Evolutionary conservation across 2,797 vertebrate species (phyloP).

Genomic region (Alcedo quadribrachys): DNA sequence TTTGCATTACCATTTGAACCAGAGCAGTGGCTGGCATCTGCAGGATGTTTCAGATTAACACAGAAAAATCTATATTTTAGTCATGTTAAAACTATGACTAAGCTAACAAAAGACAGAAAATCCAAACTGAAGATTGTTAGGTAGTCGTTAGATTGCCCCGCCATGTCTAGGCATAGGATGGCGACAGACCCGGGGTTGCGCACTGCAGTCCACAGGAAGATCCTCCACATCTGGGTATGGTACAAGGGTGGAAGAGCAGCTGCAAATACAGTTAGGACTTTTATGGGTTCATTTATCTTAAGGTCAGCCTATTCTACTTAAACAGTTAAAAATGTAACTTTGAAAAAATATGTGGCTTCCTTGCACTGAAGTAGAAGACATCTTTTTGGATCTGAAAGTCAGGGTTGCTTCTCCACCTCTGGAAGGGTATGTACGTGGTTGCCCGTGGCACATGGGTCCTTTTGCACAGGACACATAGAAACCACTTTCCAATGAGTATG

Average conservation of each 20-base stretch:
- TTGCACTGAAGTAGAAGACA: background rate
- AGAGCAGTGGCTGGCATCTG: constrained; percentile 41
- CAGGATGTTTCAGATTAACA: background rate
- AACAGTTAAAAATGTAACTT: background rate
- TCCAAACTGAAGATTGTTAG: constrained; percentile 28
- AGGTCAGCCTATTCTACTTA: background rate
- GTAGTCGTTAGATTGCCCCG: constrained; percentile 38
- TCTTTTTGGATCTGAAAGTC: background rate
- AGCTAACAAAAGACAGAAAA: constrained; percentile 55
- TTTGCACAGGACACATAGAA: background rate
- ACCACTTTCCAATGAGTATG: background rate
- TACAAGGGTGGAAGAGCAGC: background rate
- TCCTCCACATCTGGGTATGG: background rate
- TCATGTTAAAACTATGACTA: constrained; percentile 56
- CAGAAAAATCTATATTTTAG: constrained; percentile 48
- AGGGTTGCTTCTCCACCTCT: background rate
- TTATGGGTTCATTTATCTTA: background rate
- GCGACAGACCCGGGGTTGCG: accelerated
- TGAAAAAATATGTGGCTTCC: accelerated
- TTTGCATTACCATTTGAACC: constrained; percentile 67
- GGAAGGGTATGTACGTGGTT: accelerated
- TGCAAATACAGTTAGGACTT: background rate
- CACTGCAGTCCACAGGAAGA: accelerated
- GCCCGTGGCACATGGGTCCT: accelerated
- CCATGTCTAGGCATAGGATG: background rate